Conservation (phyloP, 2,113 vertebrate genomes). For the Benitochromis conjunctus region DNA sequence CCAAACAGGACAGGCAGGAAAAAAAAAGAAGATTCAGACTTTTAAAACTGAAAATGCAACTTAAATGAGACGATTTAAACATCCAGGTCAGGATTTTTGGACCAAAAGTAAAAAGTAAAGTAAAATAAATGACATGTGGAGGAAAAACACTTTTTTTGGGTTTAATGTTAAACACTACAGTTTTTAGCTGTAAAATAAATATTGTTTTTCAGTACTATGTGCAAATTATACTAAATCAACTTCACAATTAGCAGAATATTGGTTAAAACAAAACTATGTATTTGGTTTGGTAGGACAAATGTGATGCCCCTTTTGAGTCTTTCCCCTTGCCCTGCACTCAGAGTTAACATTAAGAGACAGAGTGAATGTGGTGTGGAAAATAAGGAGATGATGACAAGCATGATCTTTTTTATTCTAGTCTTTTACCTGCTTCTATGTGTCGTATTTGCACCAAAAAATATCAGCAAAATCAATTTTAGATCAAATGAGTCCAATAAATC, state of each 20-base stretch:
- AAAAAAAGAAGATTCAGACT: not conserved
- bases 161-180: not conserved
- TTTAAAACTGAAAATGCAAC: conserved; percentile 17
- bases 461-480: not conserved
- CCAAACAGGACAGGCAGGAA: no score
- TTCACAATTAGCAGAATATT: not conserved
- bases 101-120: not conserved
- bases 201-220: not conserved
- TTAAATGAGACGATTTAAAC: conserved; percentile 8
- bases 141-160: not conserved
- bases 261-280: not conserved
- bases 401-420: not conserved
- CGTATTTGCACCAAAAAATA: not conserved
- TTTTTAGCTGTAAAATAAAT: not conserved
- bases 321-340: not conserved
- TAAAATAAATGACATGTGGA: not conserved
- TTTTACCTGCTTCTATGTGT: not conserved
- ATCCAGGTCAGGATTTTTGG: not conserved
- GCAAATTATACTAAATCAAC: not conserved
- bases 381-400: not conserved
- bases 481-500: not conserved
- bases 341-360: not conserved
- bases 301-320: not conserved
- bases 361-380: not conserved
- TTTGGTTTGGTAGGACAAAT: not conserved